These are phyloP conservation scores for Ornithoptera alexandrae DNA, from an alignment of 2,888 invertebrate genomes.

Conservation along the genomic window DNA sequence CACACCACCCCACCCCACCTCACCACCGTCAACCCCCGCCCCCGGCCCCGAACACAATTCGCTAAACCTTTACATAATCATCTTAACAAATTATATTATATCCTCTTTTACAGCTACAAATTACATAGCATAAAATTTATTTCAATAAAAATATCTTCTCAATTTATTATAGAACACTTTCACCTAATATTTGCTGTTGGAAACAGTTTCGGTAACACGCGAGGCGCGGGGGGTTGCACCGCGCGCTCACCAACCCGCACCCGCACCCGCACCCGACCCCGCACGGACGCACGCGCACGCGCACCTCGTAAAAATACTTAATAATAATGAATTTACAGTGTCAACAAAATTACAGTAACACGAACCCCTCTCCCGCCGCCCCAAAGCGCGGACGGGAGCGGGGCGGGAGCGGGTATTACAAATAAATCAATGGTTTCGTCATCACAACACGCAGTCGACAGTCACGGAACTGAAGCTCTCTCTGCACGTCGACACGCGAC, in stretches of 20 bases:
- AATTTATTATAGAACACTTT: slow-evolving; percentile 74
- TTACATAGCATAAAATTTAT: slow-evolving; percentile 75
- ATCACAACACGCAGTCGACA: slow-evolving; percentile 59
- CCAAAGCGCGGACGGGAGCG: slow-evolving; percentile 22
- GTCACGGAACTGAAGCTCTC: slow-evolving; percentile 12
- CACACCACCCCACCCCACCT: too few species aligned
- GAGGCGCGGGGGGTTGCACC: slow-evolving; percentile 60
- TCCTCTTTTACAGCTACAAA: slow-evolving; percentile 70
- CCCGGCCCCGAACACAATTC: slow-evolving; percentile 50
- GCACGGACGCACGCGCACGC: neutral
- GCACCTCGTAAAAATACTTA: neutral
- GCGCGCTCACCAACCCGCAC: neutral
- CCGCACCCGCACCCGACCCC: neutral
- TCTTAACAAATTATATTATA: slow-evolving; percentile 78
- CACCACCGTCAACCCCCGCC: neutral
- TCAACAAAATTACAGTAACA: slow-evolving; percentile 58
- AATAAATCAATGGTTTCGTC: slow-evolving; percentile 73
- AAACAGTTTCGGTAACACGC: slow-evolving; percentile 64
- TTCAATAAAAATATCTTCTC: slow-evolving; percentile 74
- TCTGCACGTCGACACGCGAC: neutral
- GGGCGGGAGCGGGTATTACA: slow-evolving; percentile 42
- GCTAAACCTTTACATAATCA: slow-evolving; percentile 61
- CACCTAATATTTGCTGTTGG: slow-evolving; percentile 60
- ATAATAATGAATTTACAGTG: slow-evolving; percentile 43
- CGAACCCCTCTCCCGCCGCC: slow-evolving; percentile 57